Base-by-base conservation (phyloP, 1,140 invertebrate genomes). In the Solen grandis region DNA sequence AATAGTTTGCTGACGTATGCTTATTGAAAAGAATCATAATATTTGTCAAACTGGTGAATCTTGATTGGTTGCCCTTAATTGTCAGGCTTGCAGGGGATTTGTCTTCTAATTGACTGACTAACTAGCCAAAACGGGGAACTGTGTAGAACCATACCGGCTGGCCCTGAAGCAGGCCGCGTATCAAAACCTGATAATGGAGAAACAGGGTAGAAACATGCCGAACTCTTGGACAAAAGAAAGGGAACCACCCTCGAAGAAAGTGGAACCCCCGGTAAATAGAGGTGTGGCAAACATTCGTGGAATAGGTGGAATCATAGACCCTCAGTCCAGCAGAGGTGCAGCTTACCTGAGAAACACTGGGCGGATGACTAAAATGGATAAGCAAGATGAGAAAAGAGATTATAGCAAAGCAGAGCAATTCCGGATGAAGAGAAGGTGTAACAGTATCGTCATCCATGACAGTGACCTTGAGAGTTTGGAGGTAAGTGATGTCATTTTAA, bases 41-140 rank as follows among this genome's bases (percentile, higher is more conserved):
- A n/a, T n/a, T n/a, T n/a, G n/a, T n/a, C n/a, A n/a, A n/a, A n/a
- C n/a, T n/a, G n/a, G n/a, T n/a, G n/a, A n/a, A n/a, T n/a, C n/a
- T n/a, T n/a, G n/a, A n/a, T n/a, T n/a, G n/a, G n/a, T n/a, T n/a
- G n/a, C n/a, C n/a, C n/a, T n/a, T n/a, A n/a, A n/a, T n/a, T n/a
- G n/a, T n/a, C n/a, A n/a, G n/a, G n/a, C n/a, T n/a, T n/a, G n/a
- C n/a, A n/a, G n/a, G n/a, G n/a, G n/a, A n/a, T n/a, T n/a, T n/a
- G n/a, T n/a, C n/a, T n/a, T n/a, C n/a, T n/a, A n/a, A n/a, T n/a
- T n/a, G n/a, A n/a, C n/a, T n/a, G n/a, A n/a, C n/a, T n/a, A n/a
- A n/a, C n/a, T n/a, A n/a, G n/a, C n/a, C 74, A 85, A 85, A 50
- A 80, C 81, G 85, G 85, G 85, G 60, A 86, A 86, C 62, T 86